A percentile compares a stretch with the other conserved stretches of the same genome.
These are phyloP conservation scores for Drosophila pseudotakahashii DNA, from an alignment of 2,888 invertebrate species.

Conservation along the genomic window DNA sequence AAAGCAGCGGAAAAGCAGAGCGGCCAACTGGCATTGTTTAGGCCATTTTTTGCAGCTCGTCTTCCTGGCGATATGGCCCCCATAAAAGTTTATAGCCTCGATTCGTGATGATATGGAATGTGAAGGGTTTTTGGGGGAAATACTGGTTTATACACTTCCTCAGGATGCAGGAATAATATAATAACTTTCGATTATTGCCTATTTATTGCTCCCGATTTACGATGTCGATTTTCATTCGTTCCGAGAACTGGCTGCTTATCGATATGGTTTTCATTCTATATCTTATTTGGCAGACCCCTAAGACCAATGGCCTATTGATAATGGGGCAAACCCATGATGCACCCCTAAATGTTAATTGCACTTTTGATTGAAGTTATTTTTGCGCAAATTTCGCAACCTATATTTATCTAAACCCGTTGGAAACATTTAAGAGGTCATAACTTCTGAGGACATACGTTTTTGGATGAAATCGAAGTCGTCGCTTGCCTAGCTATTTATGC, in stretches of 20 bases:
- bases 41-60: slow-evolving; percentile 1
- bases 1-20: slow-evolving; percentile 19
- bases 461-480: not conserved
- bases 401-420: slow-evolving; percentile 4
- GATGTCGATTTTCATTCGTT: slow-evolving; percentile 1
- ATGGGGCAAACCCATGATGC: slow-evolving; percentile 7
- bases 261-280: slow-evolving; percentile 3
- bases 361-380: not conserved
- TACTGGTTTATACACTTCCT: slow-evolving; percentile 30
- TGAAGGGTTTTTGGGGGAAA: not conserved
- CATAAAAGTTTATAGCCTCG: slow-evolving; percentile 12
- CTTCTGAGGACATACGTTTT: not conserved
- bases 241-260: slow-evolving; percentile 8
- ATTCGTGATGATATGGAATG: slow-evolving; percentile 5
- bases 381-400: too few relatives aligned
- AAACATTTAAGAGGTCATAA: slow-evolving; percentile 1
- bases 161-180: slow-evolving; percentile 24
- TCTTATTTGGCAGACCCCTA: too few relatives aligned
- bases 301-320: not conserved
- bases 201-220: too few relatives aligned
- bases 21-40: slow-evolving; percentile 9
- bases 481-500: slow-evolving; percentile 8
- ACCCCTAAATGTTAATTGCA: not conserved
- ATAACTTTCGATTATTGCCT: too few relatives aligned
- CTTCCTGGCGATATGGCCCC: slow-evolving; percentile 33